phyloP scores from a whole-genome alignment of 2,888 invertebrate species.

The Carpatolechia fugitivella region DNA sequence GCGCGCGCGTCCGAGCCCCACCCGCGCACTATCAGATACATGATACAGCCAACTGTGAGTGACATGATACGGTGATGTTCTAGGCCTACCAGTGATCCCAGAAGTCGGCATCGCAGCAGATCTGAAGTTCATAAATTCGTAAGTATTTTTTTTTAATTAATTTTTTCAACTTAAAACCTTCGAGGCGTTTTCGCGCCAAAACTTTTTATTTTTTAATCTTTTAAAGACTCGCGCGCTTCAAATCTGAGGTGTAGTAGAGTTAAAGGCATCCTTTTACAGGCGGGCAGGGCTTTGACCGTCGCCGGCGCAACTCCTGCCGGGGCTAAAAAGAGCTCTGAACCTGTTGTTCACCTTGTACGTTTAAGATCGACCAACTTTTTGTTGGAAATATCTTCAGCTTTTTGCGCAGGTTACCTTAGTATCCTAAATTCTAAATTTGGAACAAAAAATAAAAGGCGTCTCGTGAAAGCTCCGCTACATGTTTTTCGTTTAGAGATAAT shows the following conservation, averaged over 20 bases:
- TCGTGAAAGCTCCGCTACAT: too few species aligned
- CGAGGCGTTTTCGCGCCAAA: slow-evolving; percentile 1
- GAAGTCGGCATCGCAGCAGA: slow-evolving; percentile 27
- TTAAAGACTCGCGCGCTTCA: slow-evolving; percentile 9
- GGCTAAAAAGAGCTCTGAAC: slow-evolving; percentile 54
- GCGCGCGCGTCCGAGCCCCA: slow-evolving; percentile 57
- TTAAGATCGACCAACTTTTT: slow-evolving; percentile 50
- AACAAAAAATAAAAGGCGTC: too few species aligned
- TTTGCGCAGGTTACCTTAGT: slow-evolving; percentile 11
- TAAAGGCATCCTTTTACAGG: slow-evolving; percentile 26
- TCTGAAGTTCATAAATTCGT: slow-evolving; percentile 59
- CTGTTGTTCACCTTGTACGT: slow-evolving; percentile 57
- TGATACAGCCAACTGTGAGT: slow-evolving; percentile 50
- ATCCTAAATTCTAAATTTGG: background rate
- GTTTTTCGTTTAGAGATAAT: too few species aligned
- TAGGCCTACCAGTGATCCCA: slow-evolving; percentile 41
- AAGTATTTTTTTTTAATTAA: slow-evolving; percentile 37
- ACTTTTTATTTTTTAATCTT: background rate
- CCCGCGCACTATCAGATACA: slow-evolving; percentile 22
- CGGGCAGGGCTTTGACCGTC: slow-evolving; percentile 51
- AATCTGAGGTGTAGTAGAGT: slow-evolving; percentile 7
- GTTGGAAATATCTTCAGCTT: slow-evolving; percentile 36
- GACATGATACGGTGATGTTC: slow-evolving; percentile 57
- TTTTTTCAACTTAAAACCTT: background rate
- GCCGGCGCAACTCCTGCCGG: slow-evolving; percentile 36